A percentile compares a stretch with the other conserved stretches of the same genome.
Evolutionary conservation across 1,140 invertebrate genomes (phyloP).

Genomic region (Eulimnadia texana): DNA sequence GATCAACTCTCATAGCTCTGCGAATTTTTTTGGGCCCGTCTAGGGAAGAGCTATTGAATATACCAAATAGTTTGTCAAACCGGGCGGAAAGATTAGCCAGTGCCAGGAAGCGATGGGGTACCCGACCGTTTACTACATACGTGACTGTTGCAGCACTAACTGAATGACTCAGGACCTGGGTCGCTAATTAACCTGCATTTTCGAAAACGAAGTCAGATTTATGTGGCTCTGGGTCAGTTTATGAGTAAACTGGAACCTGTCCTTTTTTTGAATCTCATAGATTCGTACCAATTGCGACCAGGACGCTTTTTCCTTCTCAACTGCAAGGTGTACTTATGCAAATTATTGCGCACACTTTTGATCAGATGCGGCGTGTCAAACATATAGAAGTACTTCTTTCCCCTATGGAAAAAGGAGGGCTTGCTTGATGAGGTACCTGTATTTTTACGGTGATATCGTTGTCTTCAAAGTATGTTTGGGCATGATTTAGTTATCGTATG

Average conservation of each 20-base stretch:
- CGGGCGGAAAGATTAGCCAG: neutral
- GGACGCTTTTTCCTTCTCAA: neutral
- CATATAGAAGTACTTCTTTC: neutral
- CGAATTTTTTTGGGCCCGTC: no score
- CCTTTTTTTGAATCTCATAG: neutral
- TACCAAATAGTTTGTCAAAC: neutral
- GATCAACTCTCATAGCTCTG: no score
- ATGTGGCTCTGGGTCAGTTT: neutral
- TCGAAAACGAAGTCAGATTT: neutral
- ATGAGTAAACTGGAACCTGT: neutral
- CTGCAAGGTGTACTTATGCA: neutral
- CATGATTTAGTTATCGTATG: neutral
- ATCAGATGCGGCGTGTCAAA: neutral
- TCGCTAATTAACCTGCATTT: neutral
- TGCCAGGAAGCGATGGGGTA: neutral
- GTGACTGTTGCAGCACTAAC: neutral
- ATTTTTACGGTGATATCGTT: neutral
- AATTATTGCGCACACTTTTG: neutral
- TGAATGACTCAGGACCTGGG: neutral
- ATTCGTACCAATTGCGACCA: neutral
- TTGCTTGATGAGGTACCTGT: neutral
- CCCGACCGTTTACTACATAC: neutral
- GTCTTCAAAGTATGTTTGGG: neutral
- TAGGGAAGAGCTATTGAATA: no score
- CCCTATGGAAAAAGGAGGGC: neutral